These are phyloP conservation scores for Platysteira castanea DNA, from an alignment of 2,113 vertebrate species.

Conservation along the genomic window DNA sequence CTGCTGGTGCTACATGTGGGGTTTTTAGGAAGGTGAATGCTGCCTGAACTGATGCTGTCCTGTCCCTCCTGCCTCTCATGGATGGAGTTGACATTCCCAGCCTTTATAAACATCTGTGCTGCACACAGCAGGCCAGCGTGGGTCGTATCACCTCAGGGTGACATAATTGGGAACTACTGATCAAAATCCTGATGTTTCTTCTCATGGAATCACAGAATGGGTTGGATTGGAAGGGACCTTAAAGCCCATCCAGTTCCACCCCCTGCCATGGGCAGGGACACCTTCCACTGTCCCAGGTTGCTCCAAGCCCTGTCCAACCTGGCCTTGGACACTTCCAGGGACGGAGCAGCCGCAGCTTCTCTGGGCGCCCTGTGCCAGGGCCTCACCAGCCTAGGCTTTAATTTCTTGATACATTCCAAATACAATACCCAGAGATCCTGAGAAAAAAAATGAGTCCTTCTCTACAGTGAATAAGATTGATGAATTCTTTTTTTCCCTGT, in stretches of 20 bases:
- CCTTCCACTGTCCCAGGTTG: rapidly evolving
- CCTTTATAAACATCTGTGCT: neutral
- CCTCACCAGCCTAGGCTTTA: neutral
- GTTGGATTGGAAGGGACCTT: neutral
- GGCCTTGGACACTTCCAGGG: neutral
- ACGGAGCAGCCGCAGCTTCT: neutral
- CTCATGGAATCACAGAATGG: no score
- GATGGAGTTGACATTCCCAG: neutral
- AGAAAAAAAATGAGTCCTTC: neutral
- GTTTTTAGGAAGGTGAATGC: neutral
- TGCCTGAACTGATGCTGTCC: neutral
- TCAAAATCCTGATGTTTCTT: neutral
- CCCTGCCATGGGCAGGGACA: neutral
- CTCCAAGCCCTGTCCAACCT: rapidly evolving
- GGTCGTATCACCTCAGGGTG: neutral
- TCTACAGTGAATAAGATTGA: neutral
- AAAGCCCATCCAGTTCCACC: rapidly evolving
- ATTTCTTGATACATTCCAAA: neutral
- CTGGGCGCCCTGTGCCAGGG: neutral
- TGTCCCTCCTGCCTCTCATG: neutral
- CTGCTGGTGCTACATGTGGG: neutral
- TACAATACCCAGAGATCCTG: neutral
- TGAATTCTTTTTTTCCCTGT: neutral
- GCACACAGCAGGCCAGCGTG: neutral
- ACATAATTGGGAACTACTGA: neutral